Evolutionary conservation across 2,888 invertebrate species (phyloP).

Genomic region (Eupithecia pulchellata): DNA sequence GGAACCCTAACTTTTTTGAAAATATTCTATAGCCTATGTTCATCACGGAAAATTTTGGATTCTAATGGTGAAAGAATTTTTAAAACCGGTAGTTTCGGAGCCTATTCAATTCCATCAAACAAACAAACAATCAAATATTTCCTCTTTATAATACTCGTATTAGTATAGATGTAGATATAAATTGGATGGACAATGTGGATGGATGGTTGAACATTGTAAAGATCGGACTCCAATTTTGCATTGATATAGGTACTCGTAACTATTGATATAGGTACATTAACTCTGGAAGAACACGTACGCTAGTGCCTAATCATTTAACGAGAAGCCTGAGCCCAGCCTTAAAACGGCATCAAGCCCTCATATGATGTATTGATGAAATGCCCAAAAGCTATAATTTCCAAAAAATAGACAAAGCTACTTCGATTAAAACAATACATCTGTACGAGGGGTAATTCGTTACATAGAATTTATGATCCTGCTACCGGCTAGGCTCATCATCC

Average conservation of each 20-base stretch:
- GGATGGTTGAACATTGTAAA: too few relatives aligned
- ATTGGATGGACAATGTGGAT: background rate
- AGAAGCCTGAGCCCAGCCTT: background rate
- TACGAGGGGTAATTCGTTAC: constrained; percentile 55
- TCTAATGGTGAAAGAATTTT: too few relatives aligned
- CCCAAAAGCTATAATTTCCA: background rate
- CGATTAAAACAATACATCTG: constrained; percentile 38
- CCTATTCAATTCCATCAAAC: too few relatives aligned
- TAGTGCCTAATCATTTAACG: background rate
- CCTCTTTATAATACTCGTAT: too few relatives aligned
- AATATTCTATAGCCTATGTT: too few relatives aligned
- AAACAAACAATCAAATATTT: too few relatives aligned
- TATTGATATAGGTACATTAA: too few relatives aligned
- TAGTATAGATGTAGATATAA: too few relatives aligned
- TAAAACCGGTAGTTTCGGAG: too few relatives aligned
- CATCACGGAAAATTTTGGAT: too few relatives aligned
- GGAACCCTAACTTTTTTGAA: too few relatives aligned
- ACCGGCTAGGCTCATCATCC: constrained; percentile 68
- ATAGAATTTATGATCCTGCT: constrained; percentile 62
- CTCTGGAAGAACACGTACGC: background rate
- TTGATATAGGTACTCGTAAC: too few relatives aligned
- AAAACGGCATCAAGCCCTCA: background rate
- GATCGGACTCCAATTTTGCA: background rate
- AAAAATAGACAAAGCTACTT: background rate
- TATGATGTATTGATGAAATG: background rate